A percentile compares a stretch with the other conserved stretches of the same genome.
phyloP scores from a whole-genome alignment of 2,113 vertebrate genomes.

The Monarcha castaneiventris region DNA sequence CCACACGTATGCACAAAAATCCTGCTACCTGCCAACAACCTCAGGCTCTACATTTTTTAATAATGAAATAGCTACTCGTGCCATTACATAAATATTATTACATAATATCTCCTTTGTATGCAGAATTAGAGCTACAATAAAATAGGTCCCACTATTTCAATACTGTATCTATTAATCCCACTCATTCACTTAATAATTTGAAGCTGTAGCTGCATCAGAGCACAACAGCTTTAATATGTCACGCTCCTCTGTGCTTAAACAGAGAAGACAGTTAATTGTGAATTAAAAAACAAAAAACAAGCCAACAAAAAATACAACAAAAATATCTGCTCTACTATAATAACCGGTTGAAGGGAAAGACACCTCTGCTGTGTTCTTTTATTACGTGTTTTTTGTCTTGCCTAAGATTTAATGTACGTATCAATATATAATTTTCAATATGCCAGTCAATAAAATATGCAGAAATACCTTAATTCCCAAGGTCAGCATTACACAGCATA shows the following conservation, averaged over 20 bases:
- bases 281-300: not conserved
- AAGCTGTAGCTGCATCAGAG: not conserved
- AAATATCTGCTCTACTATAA: not conserved
- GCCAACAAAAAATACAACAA: not conserved
- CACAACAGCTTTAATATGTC: not conserved
- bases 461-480: not conserved
- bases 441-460: not conserved
- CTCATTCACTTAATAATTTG: not conserved
- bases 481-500: not conserved
- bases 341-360: not conserved
- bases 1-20: constrained; percentile 33
- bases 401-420: not conserved
- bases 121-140: constrained; percentile 17
- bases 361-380: not conserved
- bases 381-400: not conserved
- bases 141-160: not conserved
- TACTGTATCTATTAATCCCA: not conserved
- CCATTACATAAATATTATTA: constrained; percentile 65
- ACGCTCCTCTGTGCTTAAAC: not conserved
- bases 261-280: not conserved
- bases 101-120: constrained; percentile 59
- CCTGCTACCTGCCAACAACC: constrained; percentile 55
- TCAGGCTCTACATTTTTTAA: constrained; percentile 51
- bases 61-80: constrained; percentile 45
- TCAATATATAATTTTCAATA: not conserved